Evolutionary conservation across 2,113 vertebrate species (phyloP), one percentile per base, ranked within the genome.

Genomic region (Platysteira castanea): DNA sequence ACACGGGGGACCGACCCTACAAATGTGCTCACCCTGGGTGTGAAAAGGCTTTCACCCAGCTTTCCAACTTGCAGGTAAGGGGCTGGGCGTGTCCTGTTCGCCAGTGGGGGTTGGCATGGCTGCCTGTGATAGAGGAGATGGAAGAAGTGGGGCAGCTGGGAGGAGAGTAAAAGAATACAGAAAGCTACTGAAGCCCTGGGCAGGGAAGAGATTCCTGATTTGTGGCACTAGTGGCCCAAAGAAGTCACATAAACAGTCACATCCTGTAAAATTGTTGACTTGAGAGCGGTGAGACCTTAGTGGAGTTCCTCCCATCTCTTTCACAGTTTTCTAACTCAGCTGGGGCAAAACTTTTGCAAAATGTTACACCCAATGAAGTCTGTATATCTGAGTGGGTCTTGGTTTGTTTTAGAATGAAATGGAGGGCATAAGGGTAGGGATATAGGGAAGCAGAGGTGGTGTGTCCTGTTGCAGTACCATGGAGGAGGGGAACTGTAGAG

Each of bases 11-110:
- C 96, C 98, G 99, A 88, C 99, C 99, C 15, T 99, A 99, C 95
- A 99, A 99, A 98, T 99, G 99, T 52, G 97, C 96, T 92, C 99
- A 99, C 61, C 98, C 99, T 30, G 99, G 99, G 96, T 99, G 99
- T 96, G 99, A 99, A 97, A 99, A 99, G 95, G 99, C 99, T 95
- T 99, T 99, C 97, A 99, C 99, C 39, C 99, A 99, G 94, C 99
- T 99, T 86, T 99, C 99, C 88, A 99, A 99, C 96, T 98, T 99
- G 95, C 99, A 99, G 99, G 99, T 99, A 97, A 97, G 94, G 54
- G 14, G 13, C n/a, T 63, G 37, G 22, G 35, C 17, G 17, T 35
- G 47, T 79, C 47, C 42, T 74, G 23, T 37, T 74, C 1, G 1
- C 15, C 15, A 3, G 33, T 7, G 15, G 7, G 11, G 30, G 20